A percentile compares a stretch with the other conserved stretches of the same genome.
Evolutionary conservation across 1,140 invertebrate species (phyloP).

Genomic region (Portunus trituberculatus): DNA sequence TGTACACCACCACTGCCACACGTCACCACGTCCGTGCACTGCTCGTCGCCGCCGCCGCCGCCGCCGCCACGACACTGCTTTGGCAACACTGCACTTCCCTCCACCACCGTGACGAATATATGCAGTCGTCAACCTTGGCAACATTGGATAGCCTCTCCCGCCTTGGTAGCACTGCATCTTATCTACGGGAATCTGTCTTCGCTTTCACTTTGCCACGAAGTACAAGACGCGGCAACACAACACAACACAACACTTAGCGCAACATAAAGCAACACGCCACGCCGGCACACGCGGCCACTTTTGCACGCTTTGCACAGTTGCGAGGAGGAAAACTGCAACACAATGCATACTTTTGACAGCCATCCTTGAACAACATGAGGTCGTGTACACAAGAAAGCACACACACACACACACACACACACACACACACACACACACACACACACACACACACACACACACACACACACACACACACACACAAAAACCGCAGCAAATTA

Average conservation of each 20-base stretch:
- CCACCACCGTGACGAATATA: background rate
- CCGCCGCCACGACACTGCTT: background rate
- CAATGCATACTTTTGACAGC: background rate
- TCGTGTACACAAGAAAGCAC: background rate
- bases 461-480: constrained; percentile 37
- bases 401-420: constrained; percentile 10
- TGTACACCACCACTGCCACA: background rate
- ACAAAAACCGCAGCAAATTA: constrained; percentile 12
- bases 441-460: constrained; percentile 39
- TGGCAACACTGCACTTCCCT: background rate
- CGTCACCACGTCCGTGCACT: background rate
- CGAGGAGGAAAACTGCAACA: background rate
- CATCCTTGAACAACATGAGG: background rate
- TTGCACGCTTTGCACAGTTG: background rate
- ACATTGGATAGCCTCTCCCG: background rate
- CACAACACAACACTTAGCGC: background rate
- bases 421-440: constrained; percentile 34
- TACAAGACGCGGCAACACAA: background rate
- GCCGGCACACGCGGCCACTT: background rate
- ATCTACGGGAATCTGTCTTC: background rate
- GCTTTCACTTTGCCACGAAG: background rate
- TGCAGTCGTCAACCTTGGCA: background rate
- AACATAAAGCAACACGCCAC: background rate
- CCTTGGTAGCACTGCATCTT: background rate
- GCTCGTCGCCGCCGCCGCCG: too few species aligned